These are phyloP conservation scores for Adineta ricciae DNA, from an alignment of 2,888 invertebrate species.

Conservation along the genomic window DNA sequence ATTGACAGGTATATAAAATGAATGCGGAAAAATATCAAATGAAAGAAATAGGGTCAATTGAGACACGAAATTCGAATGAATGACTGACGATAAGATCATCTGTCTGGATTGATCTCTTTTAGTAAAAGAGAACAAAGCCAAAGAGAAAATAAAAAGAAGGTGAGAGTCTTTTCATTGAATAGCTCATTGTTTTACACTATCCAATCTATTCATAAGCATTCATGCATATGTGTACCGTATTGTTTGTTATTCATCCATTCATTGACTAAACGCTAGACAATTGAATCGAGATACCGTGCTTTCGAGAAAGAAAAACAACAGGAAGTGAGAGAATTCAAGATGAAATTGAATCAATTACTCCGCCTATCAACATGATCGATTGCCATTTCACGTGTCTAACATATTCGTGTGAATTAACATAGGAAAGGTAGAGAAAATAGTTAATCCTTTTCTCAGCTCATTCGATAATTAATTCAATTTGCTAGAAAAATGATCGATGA, in stretches of 20 bases:
- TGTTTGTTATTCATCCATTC: neutral
- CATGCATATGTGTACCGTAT: neutral
- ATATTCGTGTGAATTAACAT: neutral
- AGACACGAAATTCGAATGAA: neutral
- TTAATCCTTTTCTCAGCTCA: neutral
- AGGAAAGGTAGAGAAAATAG: neutral
- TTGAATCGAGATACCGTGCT: neutral
- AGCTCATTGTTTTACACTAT: neutral
- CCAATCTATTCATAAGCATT: neutral
- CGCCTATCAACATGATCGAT: slow-evolving; percentile 7
- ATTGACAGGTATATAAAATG: neutral
- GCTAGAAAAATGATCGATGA: neutral
- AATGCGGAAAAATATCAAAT: neutral
- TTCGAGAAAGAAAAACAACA: neutral
- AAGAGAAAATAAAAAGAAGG: neutral
- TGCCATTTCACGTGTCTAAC: neutral
- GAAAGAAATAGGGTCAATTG: neutral
- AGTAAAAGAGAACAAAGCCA: neutral
- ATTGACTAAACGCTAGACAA: neutral
- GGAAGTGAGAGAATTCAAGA: neutral
- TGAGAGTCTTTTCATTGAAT: neutral
- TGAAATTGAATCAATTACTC: neutral
- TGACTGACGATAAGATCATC: neutral
- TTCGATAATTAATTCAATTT: slow-evolving; percentile 3
- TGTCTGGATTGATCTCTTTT: neutral